Percentiles rank a stretch among this genome's conserved stretches.
These are phyloP conservation scores for Drepana falcataria DNA, from an alignment of 2,888 invertebrate species.

Conservation along the genomic window DNA sequence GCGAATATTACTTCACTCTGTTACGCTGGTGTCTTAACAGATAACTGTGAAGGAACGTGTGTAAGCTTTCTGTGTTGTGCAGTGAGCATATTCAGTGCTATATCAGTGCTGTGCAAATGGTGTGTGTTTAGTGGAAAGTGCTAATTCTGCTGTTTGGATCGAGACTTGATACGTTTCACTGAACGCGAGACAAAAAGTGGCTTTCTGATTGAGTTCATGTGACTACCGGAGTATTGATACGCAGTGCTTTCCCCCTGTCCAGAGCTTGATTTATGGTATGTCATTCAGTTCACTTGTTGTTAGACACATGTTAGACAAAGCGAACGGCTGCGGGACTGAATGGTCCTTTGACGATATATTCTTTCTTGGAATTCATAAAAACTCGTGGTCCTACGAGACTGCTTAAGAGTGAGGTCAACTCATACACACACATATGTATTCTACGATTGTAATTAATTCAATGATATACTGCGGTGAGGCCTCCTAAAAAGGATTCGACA, in stretches of 20 bases:
- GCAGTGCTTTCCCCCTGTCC: constrained; percentile 55
- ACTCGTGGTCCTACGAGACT: not conserved
- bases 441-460: constrained; percentile 37
- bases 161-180: constrained; percentile 59
- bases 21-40: constrained; percentile 61
- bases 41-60: constrained; percentile 70
- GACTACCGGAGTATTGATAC: constrained; percentile 59
- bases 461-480: constrained; percentile 32
- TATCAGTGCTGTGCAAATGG: constrained; percentile 63
- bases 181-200: constrained; percentile 60
- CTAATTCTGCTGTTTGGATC: constrained; percentile 51
- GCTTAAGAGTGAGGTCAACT: constrained; percentile 16
- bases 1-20: constrained; percentile 59
- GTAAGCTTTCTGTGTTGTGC: constrained; percentile 60
- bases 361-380: not conserved
- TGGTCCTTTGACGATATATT: not conserved
- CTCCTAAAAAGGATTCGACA: constrained; percentile 33
- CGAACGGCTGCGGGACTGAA: constrained; percentile 2
- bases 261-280: constrained; percentile 65
- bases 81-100: constrained; percentile 58
- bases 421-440: constrained; percentile 22
- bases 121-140: constrained; percentile 65
- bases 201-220: constrained; percentile 63
- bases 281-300: constrained; percentile 33
- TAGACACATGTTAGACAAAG: constrained; percentile 12